These are phyloP conservation scores for Chiropotes sagulatus DNA, from an alignment of 2,797 vertebrate genomes.

Conservation along the genomic window DNA sequence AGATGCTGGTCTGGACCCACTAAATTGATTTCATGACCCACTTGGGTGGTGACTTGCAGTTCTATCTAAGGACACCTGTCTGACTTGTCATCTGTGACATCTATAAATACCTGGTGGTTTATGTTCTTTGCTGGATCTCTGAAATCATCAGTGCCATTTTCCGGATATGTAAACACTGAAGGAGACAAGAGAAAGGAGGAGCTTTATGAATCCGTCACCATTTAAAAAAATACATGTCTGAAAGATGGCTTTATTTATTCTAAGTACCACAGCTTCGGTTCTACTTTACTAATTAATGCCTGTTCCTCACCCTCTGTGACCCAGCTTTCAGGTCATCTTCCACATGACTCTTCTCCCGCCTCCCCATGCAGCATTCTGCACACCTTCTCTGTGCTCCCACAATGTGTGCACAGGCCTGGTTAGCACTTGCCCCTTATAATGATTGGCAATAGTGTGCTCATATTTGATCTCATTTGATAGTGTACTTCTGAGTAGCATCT, in stretches of 20 bases:
- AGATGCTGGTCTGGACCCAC: not conserved
- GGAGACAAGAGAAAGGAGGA: constrained; percentile 43
- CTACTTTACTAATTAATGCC: not conserved
- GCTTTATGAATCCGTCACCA: not conserved
- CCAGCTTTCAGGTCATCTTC: not conserved
- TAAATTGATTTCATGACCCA: not conserved
- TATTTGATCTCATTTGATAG: not conserved
- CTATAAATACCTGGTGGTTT: constrained; percentile 85
- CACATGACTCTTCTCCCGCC: not conserved
- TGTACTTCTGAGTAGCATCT: not conserved
- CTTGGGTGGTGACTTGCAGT: not conserved
- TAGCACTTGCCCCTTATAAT: rapidly evolving
- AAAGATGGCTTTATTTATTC: not conserved
- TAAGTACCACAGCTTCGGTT: not conserved
- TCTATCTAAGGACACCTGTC: not conserved
- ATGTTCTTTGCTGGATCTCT: constrained; percentile 87
- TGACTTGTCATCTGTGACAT: not conserved
- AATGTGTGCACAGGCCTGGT: rapidly evolving
- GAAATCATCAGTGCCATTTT: constrained; percentile 92
- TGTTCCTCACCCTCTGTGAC: not conserved
- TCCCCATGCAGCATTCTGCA: rapidly evolving
- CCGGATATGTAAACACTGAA: constrained; percentile 93
- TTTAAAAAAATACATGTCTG: not conserved
- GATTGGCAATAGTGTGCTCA: not conserved
- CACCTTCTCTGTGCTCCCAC: not conserved